Conservation (phyloP, 2,113 vertebrate species). For the Dermatemys mawii region DNA sequence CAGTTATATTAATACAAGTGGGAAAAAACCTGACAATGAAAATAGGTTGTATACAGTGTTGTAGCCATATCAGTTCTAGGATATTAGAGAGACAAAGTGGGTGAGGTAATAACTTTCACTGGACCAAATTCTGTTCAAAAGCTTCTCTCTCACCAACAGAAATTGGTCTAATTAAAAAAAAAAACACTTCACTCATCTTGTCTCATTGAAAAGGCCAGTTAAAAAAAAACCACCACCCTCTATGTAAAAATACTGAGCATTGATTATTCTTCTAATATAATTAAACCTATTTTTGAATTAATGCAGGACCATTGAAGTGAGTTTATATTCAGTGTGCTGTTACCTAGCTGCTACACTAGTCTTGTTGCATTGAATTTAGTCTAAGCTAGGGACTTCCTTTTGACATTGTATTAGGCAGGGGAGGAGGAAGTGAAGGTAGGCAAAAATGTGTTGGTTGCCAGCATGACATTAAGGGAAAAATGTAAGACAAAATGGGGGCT, state of each 20-base stretch:
- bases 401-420: neutral
- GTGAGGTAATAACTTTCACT: neutral
- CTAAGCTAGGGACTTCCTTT: neutral
- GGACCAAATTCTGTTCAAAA: neutral
- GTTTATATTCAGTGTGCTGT: neutral
- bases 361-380: neutral
- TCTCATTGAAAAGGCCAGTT: neutral
- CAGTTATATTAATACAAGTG: neutral
- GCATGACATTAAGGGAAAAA: neutral
- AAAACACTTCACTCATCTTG: too few species aligned
- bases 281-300: neutral
- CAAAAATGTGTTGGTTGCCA: neutral
- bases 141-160: neutral
- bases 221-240: neutral
- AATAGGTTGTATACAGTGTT: neutral
- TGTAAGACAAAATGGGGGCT: neutral
- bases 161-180: neutral
- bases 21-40: neutral
- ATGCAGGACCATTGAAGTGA: neutral
- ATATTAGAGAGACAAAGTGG: neutral
- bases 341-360: neutral
- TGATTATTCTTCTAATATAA: neutral
- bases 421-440: neutral
- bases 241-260: neutral
- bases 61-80: neutral